Conservation (phyloP, 2,113 vertebrate genomes). For the Elgaria multicarinata region DNA sequence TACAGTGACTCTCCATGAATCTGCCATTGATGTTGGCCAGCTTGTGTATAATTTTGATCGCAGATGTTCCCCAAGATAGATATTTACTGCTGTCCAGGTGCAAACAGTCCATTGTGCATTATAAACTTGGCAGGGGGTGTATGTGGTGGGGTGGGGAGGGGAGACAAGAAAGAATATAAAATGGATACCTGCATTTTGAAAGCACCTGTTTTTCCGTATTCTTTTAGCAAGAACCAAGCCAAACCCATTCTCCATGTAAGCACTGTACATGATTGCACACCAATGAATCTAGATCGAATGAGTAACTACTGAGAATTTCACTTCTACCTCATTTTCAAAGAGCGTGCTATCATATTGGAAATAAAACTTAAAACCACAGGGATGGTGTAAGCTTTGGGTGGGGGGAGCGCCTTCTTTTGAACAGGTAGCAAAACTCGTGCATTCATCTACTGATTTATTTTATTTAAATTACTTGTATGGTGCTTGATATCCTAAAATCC, state of each 20-base stretch:
- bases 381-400: not conserved
- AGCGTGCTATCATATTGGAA: not conserved
- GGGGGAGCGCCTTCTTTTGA: too few relatives aligned
- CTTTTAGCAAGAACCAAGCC: too few relatives aligned
- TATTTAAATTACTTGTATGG: too few relatives aligned
- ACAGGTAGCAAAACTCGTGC: too few relatives aligned
- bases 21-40: not conserved
- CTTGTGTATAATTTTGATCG: not conserved
- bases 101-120: not conserved
- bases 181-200: not conserved
- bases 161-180: not conserved
- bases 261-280: not conserved
- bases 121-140: not conserved
- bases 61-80: not conserved
- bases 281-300: not conserved
- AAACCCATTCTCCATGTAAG: not conserved
- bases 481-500: too few relatives aligned
- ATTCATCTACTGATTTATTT: too few relatives aligned
- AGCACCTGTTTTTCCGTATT: not conserved
- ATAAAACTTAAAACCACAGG: not conserved
- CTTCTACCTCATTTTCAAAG: not conserved
- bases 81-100: not conserved
- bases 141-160: too few relatives aligned
- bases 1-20: not conserved
- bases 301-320: too few relatives aligned